Base-by-base conservation (phyloP, 2,888 invertebrate genomes). In the Caenorhabditis sp. region DNA sequence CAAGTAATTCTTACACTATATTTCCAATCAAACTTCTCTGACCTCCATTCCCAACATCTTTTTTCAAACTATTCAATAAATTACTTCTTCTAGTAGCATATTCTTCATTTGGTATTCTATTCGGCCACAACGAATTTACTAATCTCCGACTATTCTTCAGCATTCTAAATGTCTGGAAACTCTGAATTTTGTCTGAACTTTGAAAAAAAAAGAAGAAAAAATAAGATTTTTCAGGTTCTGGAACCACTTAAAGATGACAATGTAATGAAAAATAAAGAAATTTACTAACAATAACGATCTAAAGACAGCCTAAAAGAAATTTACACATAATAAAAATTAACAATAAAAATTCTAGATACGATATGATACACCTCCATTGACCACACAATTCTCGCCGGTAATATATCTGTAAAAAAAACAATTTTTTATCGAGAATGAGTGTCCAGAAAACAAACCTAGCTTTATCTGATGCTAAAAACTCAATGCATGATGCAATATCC, bases 291-390 rank as follows among this genome's bases (percentile, higher is more conserved):
- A 59, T 8, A 49, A 49, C 17, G 36, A 58, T 25, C 17, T 21
- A 36, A 36, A 58, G 14, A 17, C 10, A 4, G 8, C 27, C 36
- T 58, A n/a, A 17, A n/a, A n/a, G n/a, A n/a, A n/a, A 58, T 58
- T 58, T 21, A 20, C 23, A 58, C 17, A 58, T 20, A 20, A 31
- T 20, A 36, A 26, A 58, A 58, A 8, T 4, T 27, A 23, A 31
- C 31, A 58, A n/a, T n/a, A n/a, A 20, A 26, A 56, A 10, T 23
- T 20, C 59, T 73, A 84, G 27, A 84, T 59, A 49, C 82, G 65
- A 57, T 78, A 82, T 50, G 80, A 77, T n/a, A 85, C 81, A 27
- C 85, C 85, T n/a, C 85, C 85, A 49, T 71, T 80, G 14, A 85
- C 70, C 12, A 77, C 63, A 58, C 73, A 72, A 63, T 85, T 85